Percentiles rank a stretch among this genome's conserved stretches.
These are phyloP conservation scores for Carassius carassius DNA, from an alignment of 2,113 vertebrate species.

Conservation along the genomic window DNA sequence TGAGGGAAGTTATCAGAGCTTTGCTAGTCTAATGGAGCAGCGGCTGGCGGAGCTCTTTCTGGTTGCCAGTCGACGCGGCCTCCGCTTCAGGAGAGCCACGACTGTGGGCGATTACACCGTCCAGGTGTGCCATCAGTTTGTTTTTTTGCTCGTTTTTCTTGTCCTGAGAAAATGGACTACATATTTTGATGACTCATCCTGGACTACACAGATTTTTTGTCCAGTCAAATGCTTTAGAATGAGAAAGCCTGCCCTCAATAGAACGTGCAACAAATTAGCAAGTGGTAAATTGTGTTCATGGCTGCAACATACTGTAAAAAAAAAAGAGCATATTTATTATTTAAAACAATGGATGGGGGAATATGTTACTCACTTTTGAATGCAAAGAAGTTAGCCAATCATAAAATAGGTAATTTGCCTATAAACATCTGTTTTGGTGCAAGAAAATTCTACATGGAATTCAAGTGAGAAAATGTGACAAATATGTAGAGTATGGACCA, in stretches of 20 bases:
- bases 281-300: background rate
- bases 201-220: background rate
- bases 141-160: background rate
- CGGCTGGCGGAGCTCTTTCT: constrained; percentile 92
- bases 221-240: background rate
- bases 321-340: background rate
- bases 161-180: background rate
- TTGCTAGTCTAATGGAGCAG: constrained; percentile 94
- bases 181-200: constrained; percentile 3
- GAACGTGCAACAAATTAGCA: background rate
- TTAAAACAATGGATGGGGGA: background rate
- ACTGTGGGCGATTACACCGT: constrained; percentile 90
- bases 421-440: background rate
- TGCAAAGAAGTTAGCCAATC: background rate
- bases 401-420: background rate
- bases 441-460: background rate
- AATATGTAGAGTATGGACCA: background rate
- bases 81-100: constrained; percentile 84
- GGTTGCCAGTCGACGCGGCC: constrained; percentile 87
- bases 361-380: background rate
- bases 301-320: background rate
- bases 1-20: constrained; percentile 94
- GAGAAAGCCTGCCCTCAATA: background rate
- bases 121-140: constrained; percentile 76
- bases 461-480: background rate